A percentile compares a stretch with the other conserved stretches of the same genome.
Conservation (phyloP, 1,140 invertebrate genomes). For the Meteorus sp. region DNA sequence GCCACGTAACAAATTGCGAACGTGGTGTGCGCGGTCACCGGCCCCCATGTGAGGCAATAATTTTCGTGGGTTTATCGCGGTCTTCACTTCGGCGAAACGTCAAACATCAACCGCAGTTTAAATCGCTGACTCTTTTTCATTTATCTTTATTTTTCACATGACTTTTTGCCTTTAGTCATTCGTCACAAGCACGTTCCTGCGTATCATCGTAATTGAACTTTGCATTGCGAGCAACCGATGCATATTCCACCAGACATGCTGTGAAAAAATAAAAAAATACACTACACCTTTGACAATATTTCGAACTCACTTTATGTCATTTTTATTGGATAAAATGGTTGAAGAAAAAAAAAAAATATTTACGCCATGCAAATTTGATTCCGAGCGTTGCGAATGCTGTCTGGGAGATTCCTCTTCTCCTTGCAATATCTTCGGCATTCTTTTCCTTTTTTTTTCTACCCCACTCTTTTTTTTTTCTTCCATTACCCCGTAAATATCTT, state of each 20-base stretch:
- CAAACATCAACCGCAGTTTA: conserved; percentile 21
- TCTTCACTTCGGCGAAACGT: conserved; percentile 35
- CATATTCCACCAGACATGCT: neutral
- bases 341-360: neutral
- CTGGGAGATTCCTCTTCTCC: neutral
- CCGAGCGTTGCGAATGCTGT: conserved; percentile 5
- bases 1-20: conserved; percentile 28
- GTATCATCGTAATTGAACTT: conserved; percentile 9
- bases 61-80: conserved; percentile 47
- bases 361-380: neutral
- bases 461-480: no score
- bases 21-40: conserved; percentile 19
- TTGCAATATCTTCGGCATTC: neutral
- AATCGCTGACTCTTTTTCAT: no score
- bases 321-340: neutral
- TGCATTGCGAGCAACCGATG: neutral
- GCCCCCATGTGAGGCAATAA: conserved; percentile 43
- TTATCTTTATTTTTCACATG: neutral
- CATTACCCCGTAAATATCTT: no score
- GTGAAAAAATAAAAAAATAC: neutral
- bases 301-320: neutral
- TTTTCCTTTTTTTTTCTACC: no score
- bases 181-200: neutral
- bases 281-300: neutral
- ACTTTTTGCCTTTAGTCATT: neutral